Evolutionary conservation across 2,113 vertebrate species (phyloP).

Genomic region (Centrocercus urophasianus): DNA sequence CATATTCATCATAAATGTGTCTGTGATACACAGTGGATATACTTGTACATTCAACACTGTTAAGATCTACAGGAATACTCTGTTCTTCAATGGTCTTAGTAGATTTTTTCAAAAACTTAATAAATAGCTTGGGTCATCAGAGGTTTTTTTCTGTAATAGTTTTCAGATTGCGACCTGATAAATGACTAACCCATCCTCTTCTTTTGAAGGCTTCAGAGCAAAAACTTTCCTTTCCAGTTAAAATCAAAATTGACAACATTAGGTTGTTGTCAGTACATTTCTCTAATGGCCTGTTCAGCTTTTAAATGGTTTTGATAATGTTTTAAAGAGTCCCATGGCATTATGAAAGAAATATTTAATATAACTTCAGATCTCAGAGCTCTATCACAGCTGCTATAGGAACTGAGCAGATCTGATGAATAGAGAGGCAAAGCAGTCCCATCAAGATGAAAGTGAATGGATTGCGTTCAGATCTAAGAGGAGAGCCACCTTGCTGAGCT

Average conservation of each 20-base stretch:
- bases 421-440: background rate
- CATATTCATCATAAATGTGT: fast-evolving
- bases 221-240: background rate
- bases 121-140: background rate
- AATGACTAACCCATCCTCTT: background rate
- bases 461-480: background rate
- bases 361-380: background rate
- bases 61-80: background rate
- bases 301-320: background rate
- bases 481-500: background rate
- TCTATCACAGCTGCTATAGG: background rate
- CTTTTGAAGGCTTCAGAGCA: background rate
- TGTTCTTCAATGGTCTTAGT: background rate
- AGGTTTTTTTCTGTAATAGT: background rate
- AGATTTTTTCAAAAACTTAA: background rate
- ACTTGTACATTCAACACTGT: background rate
- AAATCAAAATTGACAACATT: background rate
- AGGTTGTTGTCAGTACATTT: background rate
- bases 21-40: background rate
- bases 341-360: background rate
- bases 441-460: background rate
- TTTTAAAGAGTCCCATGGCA: background rate
- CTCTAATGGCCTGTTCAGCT: background rate
- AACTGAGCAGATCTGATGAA: background rate
- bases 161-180: background rate